Conservation (phyloP, 2,797 vertebrate species). For the Moxostoma hubbsi region DNA sequence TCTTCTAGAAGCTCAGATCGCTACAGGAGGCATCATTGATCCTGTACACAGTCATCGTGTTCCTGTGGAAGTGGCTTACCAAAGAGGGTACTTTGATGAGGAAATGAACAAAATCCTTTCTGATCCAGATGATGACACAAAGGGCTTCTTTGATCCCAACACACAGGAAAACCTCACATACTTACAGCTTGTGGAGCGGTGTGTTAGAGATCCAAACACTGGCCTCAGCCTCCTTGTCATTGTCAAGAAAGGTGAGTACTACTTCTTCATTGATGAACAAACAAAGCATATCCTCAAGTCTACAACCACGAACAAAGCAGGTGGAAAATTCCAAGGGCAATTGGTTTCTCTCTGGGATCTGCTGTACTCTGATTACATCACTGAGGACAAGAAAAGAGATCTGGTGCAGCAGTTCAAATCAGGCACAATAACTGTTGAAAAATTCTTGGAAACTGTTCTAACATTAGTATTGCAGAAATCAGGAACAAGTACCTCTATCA, state of each 20-base stretch:
- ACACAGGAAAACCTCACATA: conserved; percentile 88
- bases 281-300: conserved; percentile 53
- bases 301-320: conserved; percentile 77
- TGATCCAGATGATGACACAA: conserved; percentile 82
- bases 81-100: conserved; percentile 81
- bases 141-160: conserved; percentile 89
- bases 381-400: conserved; percentile 66
- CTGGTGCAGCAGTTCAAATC: conserved; percentile 70
- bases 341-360: conserved; percentile 83
- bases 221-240: conserved; percentile 80
- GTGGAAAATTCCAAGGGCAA: conserved; percentile 78
- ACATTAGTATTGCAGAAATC: conserved; percentile 71
- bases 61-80: conserved; percentile 83
- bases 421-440: conserved; percentile 55
- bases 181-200: conserved; percentile 83
- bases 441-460: conserved; percentile 68
- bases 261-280: conserved; percentile 77
- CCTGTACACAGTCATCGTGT: conserved; percentile 81
- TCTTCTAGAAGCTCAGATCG: conserved; percentile 87
- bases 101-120: conserved; percentile 79
- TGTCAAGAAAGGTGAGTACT: conserved; percentile 76
- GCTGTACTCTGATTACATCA: conserved; percentile 80
- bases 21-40: conserved; percentile 86
- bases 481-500: conserved; percentile 49
- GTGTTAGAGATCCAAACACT: conserved; percentile 78